Percentiles rank a stretch among this genome's conserved stretches.
These are phyloP conservation scores for Girardia tigrina DNA, from an alignment of 2,888 invertebrate species.

Conservation along the genomic window DNA sequence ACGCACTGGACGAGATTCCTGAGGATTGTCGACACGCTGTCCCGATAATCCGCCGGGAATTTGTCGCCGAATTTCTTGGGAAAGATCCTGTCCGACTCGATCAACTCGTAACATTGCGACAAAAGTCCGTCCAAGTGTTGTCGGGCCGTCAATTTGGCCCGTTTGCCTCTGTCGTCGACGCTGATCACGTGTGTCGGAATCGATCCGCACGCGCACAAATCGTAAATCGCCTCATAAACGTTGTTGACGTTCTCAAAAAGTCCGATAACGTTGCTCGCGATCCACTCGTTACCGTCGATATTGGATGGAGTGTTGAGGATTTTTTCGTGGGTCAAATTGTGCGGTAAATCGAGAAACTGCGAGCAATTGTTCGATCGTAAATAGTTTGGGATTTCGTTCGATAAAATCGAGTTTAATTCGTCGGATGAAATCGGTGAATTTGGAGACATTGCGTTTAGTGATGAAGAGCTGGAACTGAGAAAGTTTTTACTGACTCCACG, in stretches of 20 bases:
- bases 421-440: slow-evolving; percentile 29
- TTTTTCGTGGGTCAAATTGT: slow-evolving; percentile 7
- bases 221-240: slow-evolving; percentile 35
- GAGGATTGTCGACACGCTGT: slow-evolving; percentile 24
- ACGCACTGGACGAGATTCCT: slow-evolving; percentile 33
- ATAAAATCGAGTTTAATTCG: neutral
- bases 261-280: slow-evolving; percentile 34
- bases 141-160: slow-evolving; percentile 28
- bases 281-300: slow-evolving; percentile 35
- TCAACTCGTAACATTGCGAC: slow-evolving; percentile 34
- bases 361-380: slow-evolving; percentile 25
- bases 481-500: slow-evolving; percentile 32
- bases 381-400: slow-evolving; percentile 17
- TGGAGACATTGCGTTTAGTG: neutral
- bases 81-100: slow-evolving; percentile 30
- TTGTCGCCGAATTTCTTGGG: slow-evolving; percentile 34
- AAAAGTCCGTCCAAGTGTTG: slow-evolving; percentile 32
- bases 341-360: slow-evolving; percentile 9
- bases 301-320: neutral
- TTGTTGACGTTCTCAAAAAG: slow-evolving; percentile 36
- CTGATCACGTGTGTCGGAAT: neutral
- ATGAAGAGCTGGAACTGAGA: slow-evolving; percentile 19
- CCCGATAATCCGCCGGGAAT: slow-evolving; percentile 30
- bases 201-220: slow-evolving; percentile 31
- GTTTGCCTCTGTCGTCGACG: slow-evolving; percentile 23